These are phyloP conservation scores for Pterocles orientalis DNA, from an alignment of 2,113 vertebrate genomes.

Conservation along the genomic window DNA sequence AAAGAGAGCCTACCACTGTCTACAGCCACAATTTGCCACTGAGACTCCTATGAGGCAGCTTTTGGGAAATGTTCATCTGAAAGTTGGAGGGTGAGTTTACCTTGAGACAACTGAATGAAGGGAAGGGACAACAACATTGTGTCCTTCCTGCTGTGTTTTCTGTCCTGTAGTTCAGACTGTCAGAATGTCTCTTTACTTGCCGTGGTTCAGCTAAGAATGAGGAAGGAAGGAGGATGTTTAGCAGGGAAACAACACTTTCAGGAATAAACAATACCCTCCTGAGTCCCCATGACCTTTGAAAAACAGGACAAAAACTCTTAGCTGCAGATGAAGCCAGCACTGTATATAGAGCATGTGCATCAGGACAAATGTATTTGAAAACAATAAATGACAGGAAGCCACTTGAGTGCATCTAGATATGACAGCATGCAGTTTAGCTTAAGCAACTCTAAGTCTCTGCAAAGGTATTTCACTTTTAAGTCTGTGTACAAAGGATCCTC, in stretches of 20 bases:
- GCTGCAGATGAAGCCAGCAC: not conserved
- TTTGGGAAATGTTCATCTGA: not conserved
- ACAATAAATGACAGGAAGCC: not conserved
- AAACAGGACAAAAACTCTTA: not conserved
- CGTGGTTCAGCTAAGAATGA: not conserved
- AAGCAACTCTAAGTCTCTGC: not conserved
- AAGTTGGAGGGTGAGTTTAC: not conserved
- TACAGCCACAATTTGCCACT: not conserved
- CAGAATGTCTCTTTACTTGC: not conserved
- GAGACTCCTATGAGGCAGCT: not conserved
- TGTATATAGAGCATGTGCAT: not conserved
- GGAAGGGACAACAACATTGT: rapidly evolving
- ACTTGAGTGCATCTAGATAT: not conserved
- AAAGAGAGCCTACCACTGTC: not conserved
- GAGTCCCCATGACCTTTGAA: not conserved
- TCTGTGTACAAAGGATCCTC: not conserved
- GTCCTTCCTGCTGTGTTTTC: not conserved
- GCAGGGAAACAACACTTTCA: not conserved
- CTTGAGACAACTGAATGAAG: not conserved
- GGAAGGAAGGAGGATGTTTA: conserved; percentile 20
- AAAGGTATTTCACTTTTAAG: not conserved
- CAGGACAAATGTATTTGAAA: not conserved
- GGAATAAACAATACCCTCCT: not conserved
- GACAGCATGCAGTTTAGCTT: not conserved
- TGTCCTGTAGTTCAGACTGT: not conserved